Evolutionary conservation across 2,113 vertebrate species (phyloP).

Genomic region (Callithrix jacchus): DNA sequence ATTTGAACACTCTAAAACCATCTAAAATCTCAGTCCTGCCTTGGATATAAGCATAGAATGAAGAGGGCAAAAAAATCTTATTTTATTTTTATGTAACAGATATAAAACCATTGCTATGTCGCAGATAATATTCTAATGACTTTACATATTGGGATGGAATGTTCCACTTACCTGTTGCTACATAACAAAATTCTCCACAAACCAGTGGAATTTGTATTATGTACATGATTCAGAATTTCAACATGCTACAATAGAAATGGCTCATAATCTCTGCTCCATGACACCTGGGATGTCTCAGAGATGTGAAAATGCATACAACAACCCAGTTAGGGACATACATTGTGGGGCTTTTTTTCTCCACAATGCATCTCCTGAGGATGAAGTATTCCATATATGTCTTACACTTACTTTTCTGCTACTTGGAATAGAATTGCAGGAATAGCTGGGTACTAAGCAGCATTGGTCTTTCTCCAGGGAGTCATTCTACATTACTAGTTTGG

Average conservation of each 20-base stretch:
- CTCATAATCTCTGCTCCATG: neutral
- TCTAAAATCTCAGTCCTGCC: neutral
- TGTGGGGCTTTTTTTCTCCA: neutral
- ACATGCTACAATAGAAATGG: neutral
- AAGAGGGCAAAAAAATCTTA: neutral
- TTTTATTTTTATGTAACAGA: neutral
- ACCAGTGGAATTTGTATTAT: neutral
- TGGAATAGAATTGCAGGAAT: no score
- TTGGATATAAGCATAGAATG: neutral
- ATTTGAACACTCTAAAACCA: neutral
- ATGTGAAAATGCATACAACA: accelerated
- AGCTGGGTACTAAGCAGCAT: neutral
- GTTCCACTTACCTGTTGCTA: neutral
- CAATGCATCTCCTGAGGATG: neutral
- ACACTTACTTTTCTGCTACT: neutral
- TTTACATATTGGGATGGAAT: neutral
- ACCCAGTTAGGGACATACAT: neutral
- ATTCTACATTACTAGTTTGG: neutral
- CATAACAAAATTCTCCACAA: neutral
- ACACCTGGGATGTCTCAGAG: neutral
- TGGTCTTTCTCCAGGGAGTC: neutral
- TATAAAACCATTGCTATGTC: neutral
- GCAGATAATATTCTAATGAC: neutral
- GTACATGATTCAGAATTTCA: neutral
- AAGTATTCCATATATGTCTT: neutral